Evolutionary conservation across 2,888 invertebrate species (phyloP).

Genomic region (Diogma glabrata): DNA sequence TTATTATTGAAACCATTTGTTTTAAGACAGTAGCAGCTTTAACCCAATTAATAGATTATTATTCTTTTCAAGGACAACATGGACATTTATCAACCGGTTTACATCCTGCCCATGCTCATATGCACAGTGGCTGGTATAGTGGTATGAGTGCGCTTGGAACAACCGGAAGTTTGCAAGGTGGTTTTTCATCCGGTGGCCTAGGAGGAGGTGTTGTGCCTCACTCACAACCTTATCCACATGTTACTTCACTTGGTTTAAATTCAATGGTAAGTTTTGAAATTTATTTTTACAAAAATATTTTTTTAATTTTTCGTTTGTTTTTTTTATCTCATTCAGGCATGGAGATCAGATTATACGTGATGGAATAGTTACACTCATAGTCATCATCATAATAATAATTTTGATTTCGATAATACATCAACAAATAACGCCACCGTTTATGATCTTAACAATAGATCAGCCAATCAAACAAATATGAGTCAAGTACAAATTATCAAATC

Average conservation of each 20-base stretch:
- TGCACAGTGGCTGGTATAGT: slow-evolving; percentile 53
- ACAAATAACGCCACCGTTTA: slow-evolving; percentile 2
- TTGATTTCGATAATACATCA: slow-evolving; percentile 6
- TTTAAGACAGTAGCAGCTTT: no score
- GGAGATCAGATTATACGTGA: slow-evolving; percentile 92
- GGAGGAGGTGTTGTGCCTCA: slow-evolving; percentile 52
- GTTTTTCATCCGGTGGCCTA: slow-evolving; percentile 46
- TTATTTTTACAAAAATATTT: slow-evolving; percentile 2
- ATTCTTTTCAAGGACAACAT: slow-evolving; percentile 52
- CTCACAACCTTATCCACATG: slow-evolving; percentile 49
- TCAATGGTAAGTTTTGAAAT: slow-evolving; percentile 44
- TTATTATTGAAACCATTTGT: no score
- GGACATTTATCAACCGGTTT: slow-evolving; percentile 48
- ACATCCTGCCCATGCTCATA: slow-evolving; percentile 46
- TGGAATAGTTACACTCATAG: slow-evolving; percentile 42
- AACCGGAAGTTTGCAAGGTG: slow-evolving; percentile 49
- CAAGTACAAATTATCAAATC: slow-evolving; percentile 17
- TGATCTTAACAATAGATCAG: background rate
- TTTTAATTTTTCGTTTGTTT: slow-evolving; percentile 3
- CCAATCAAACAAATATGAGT: slow-evolving; percentile 12
- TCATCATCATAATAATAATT: slow-evolving; percentile 3
- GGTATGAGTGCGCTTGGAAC: slow-evolving; percentile 44
- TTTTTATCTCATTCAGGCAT: slow-evolving; percentile 39
- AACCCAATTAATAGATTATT: no score
- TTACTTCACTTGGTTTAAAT: slow-evolving; percentile 43